Percentiles rank a stretch among this genome's conserved stretches.
Conservation (phyloP, 2,797 vertebrate species). For the Prionace glauca region DNA sequence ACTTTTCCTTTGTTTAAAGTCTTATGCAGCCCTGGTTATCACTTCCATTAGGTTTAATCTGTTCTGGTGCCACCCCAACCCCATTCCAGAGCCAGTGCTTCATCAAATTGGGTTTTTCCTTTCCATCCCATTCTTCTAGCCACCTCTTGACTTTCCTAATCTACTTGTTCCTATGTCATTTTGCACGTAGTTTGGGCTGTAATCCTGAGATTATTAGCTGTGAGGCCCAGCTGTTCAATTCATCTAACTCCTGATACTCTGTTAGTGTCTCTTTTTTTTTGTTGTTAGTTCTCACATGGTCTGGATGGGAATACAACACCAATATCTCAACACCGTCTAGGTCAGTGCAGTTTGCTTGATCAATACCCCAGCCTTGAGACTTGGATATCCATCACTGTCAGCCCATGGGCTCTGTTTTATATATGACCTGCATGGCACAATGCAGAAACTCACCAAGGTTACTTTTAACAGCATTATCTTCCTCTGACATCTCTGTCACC, state of each 20-base stretch:
- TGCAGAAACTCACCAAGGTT: neutral
- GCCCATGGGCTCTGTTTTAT: neutral
- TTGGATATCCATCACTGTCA: neutral
- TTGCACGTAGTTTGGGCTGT: too few relatives aligned
- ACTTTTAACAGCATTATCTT: neutral
- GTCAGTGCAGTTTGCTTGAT: neutral
- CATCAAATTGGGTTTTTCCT: too few relatives aligned
- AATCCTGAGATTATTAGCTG: too few relatives aligned
- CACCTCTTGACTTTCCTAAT: too few relatives aligned
- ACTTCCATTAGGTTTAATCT: too few relatives aligned
- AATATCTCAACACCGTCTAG: neutral
- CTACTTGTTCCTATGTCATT: too few relatives aligned
- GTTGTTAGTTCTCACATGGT: neutral
- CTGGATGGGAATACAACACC: neutral
- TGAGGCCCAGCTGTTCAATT: too few relatives aligned
- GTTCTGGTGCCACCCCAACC: too few relatives aligned
- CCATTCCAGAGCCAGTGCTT: too few relatives aligned
- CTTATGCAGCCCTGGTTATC: too few relatives aligned
- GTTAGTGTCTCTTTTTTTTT: neutral
- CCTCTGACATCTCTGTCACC: neutral
- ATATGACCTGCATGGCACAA: neutral
- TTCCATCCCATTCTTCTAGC: too few relatives aligned
- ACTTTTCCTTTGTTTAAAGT: too few relatives aligned
- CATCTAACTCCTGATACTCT: neutral
- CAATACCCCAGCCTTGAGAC: neutral